phyloP scores from a whole-genome alignment of 2,113 vertebrate genomes.

The Bos taurus region ARS-UCD2.0 NC_037341.1:74906001-74906500 shows the following conservation, averaged over 20 bases:
- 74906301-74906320: not conserved
- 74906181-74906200: not conserved
- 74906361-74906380: not conserved
- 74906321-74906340: not conserved
- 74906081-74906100: rapidly evolving
- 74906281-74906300: not conserved
- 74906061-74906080: no score
- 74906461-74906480: not conserved
- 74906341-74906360: not conserved
- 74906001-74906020: no score
- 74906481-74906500: not conserved
- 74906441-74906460: not conserved
- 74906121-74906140: not conserved
- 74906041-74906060: no score
- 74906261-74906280: not conserved
- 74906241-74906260: not conserved
- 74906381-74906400: not conserved
- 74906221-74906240: not conserved
- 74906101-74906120: not conserved
- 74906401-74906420: not conserved
- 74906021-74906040: no score
- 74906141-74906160: not conserved
- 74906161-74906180: not conserved
- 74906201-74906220: not conserved
- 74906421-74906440: not conserved